Evolutionary conservation across 1,140 invertebrate genomes (phyloP), one percentile per base, ranked within the genome.

Genomic region (Brachionus paranguensis): DNA sequence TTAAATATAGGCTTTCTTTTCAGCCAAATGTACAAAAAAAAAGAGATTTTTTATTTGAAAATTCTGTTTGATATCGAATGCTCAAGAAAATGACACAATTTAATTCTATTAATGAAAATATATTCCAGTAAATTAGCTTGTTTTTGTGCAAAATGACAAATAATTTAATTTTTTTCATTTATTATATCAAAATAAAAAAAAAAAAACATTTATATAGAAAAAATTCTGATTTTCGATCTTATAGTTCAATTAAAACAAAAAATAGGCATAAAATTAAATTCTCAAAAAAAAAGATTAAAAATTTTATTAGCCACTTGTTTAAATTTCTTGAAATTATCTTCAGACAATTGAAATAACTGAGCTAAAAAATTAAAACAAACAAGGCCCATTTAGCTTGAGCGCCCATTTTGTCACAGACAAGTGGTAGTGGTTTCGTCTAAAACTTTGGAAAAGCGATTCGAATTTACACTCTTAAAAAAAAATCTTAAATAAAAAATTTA

Each of bases 391-490:
- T 6, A 55, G 53, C 6, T 55, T 55, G 53, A 17, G 12, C 12
- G 53, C 12, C 53, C n/a, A 7, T 5, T 55, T 55, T 24, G 45
- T 50, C n/a, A 55, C n/a, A 55, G 53, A 55, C 14, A 55, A 55
- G 53, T 55, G 14, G 53, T 17, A 5, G 17, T 55, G n/a, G 53
- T 55, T 5, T 55, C 53, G 6, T 55, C 53, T 43, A 79, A 68
- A 64, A 79, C 86, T 20, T 78, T 85, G 24, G 37, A 74, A 37
- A 50, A 53, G 14, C 86, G 86, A 85, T 55, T 86, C 10, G 20
- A 78, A 41, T 33, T 43, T 1, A 86, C 84, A 78, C 85, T 86
- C 64, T 70, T 41, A 33, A 11, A 86, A 29, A 33, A 68, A 68
- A 37, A 27, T 41, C 33, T 7, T 72, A 41, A 72, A 17, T 20